These are phyloP conservation scores for Agonopterix alstromeriana DNA, from an alignment of 2,888 invertebrate species.

Conservation along the genomic window DNA sequence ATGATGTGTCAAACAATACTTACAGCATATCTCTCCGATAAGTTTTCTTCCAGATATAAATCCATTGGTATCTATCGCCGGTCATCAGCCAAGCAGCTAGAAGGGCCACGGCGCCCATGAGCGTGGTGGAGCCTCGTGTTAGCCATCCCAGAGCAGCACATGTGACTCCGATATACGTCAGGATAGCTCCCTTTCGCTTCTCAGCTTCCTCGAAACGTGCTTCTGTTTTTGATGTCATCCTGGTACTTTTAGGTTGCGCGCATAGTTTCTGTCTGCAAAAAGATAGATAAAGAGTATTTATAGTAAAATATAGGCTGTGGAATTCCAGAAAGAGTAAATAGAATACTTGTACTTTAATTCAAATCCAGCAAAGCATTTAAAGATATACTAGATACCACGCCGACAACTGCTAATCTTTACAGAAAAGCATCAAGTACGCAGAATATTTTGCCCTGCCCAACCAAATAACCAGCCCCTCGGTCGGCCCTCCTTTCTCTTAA, in stretches of 20 bases:
- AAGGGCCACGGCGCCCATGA: constrained; percentile 34
- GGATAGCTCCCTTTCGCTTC: constrained; percentile 34
- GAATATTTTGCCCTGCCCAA: too few relatives aligned
- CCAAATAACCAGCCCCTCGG: too few relatives aligned
- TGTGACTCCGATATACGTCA: constrained; percentile 32
- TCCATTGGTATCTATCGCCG: constrained; percentile 66
- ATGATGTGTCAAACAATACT: too few relatives aligned
- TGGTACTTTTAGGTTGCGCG: constrained; percentile 29
- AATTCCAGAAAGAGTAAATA: too few relatives aligned
- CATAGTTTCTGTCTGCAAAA: not conserved
- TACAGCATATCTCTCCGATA: constrained; percentile 54
- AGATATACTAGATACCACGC: too few relatives aligned
- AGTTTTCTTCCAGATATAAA: constrained; percentile 65
- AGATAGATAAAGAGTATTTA: not conserved
- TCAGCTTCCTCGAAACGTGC: constrained; percentile 66
- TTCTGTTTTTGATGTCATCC: constrained; percentile 60
- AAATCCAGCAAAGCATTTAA: too few relatives aligned
- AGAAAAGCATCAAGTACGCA: too few relatives aligned
- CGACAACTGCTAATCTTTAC: too few relatives aligned
- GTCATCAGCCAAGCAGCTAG: constrained; percentile 52
- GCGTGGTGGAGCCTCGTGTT: constrained; percentile 27
- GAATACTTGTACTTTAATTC: too few relatives aligned
- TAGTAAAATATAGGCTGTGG: too few relatives aligned
- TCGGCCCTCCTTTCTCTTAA: too few relatives aligned
- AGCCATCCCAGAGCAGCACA: constrained; percentile 41